These are phyloP conservation scores for Lophochroa leadbeateri DNA, from an alignment of 2,113 vertebrate genomes.

Conservation along the genomic window DNA sequence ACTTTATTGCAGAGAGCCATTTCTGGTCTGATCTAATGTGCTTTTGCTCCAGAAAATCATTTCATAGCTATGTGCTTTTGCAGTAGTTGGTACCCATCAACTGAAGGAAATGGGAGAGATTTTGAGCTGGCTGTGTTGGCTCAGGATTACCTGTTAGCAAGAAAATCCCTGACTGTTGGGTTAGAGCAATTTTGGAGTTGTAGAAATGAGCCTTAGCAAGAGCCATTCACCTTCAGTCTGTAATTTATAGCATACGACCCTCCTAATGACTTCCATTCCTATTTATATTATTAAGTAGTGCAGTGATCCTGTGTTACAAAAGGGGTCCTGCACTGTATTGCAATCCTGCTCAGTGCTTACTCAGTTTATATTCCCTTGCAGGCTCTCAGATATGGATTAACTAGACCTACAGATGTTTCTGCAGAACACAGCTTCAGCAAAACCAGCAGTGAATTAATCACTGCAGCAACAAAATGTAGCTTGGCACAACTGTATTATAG, in stretches of 20 bases:
- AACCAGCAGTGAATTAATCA: constrained; percentile 33
- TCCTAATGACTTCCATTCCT: not conserved
- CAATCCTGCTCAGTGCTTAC: not conserved
- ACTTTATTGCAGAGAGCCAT: not conserved
- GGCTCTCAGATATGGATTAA: not conserved
- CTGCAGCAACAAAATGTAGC: not conserved
- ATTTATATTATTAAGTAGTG: not conserved
- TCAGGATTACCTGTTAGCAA: not conserved
- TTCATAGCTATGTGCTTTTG: not conserved
- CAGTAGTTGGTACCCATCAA: not conserved
- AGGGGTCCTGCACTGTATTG: not conserved
- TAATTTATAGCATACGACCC: not conserved
- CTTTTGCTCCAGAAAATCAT: not conserved
- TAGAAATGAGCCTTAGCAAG: not conserved
- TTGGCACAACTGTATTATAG: not conserved
- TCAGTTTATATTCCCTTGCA: not conserved
- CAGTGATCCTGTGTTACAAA: not conserved
- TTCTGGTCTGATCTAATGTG: not conserved
- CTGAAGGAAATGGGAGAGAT: not conserved
- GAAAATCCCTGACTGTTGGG: not conserved
- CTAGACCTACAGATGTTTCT: not conserved
- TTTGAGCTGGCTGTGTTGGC: not conserved
- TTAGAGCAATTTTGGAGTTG: not conserved
- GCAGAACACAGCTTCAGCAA: constrained; percentile 18
- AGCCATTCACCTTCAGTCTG: not conserved